Base-by-base conservation (phyloP, 2,888 invertebrate species). In the Cacoxenus indagator region DNA sequence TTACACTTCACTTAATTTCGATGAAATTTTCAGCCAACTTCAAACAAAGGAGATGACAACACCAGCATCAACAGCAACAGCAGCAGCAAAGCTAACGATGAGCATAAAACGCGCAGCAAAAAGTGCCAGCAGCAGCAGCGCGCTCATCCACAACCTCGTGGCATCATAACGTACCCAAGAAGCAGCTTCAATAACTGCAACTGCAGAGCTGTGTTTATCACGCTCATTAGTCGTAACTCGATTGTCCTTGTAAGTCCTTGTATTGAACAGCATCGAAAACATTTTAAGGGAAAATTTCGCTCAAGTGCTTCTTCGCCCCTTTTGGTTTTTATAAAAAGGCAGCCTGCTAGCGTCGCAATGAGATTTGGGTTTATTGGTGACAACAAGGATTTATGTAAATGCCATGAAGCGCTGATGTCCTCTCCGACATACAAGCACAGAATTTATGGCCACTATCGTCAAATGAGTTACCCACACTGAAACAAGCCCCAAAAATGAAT, bases 231-330 rank as follows among this genome's bases (percentile, higher is more conserved):
- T 74, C 46, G 31, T 68, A 68, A 64, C 65, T 70, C 69, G n/a
- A 19, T 46, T 65, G 54, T 17, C 14, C 11, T 51, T 37, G 67
- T 71, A 68, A 73, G 77, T 78, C 79, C 84, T n/a, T n/a, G n/a
- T 84, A 81, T 81, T 81, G 81, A 81, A 81, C 82, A 81, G 81
- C 84, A 81, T 81, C 81, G 80, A 81, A 84, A 82, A 82, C 81
- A 84, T 76, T 82, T 81, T 72, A 75, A 80, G 80, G 77, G 78
- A 24, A 43, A 55, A 65, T 55, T 26, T 26, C 27, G 29, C 51
- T 29, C 67, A 74, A 61, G 70, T 65, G 65, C 46, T 69, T 55
- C 67, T 37, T 27, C 77, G n/a, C n/a, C n/a, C n/a, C n/a, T n/a
- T 70, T 71, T 70, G 5, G 37, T 11, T 37, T 1, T 11, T 11